Base-by-base conservation (phyloP, 2,888 invertebrate genomes). In the Leptogaster cylindrica region DNA sequence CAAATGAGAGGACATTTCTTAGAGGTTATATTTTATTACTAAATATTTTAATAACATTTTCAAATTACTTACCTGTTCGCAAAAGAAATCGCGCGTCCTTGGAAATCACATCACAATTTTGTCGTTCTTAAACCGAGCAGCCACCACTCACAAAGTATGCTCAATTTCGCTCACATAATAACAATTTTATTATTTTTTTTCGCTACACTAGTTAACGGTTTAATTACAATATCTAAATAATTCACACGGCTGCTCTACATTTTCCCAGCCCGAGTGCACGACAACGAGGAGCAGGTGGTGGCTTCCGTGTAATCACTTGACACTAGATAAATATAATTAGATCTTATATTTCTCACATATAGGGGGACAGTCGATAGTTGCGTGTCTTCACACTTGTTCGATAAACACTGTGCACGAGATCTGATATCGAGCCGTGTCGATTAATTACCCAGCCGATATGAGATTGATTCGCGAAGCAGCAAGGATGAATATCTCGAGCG, bases 401-500 rank as follows among this genome's bases (percentile, higher is more conserved):
- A 12, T 36, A 6, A 36, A 14, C 36, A 36, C 36, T 23, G 18
- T 27, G 4, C 8, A 25, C 14, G 41, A 12, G 14, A 20, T n/a
- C n/a, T n/a, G n/a, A 48, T 14, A 1, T 14, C 25, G 7, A 25
- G 27, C 51, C 16, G n/a, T 8, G 14, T 10, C 27, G 14, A 12
- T 12, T 28, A 50, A 1, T 14, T 25, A 18, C 12, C 31, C n/a
- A 58, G 5, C 7, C 27, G 39, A 14, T 39, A 10, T 12, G 25
- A 25, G 39, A 39, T 39, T 58, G n/a, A 39, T 58, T 14, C 31
- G 23, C 58, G 58, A 58, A 58, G 23, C 20, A 39, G 23, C 10
- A 5, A 58, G 36, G 18, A 67, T 50, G 67, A 67, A 14, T 64
- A 66, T 65, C 28, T 50, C 41, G 61, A 74, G 78, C 78, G 80